Evolutionary conservation across 1,140 invertebrate species (phyloP).

Genomic region (Prorops nasuta): DNA sequence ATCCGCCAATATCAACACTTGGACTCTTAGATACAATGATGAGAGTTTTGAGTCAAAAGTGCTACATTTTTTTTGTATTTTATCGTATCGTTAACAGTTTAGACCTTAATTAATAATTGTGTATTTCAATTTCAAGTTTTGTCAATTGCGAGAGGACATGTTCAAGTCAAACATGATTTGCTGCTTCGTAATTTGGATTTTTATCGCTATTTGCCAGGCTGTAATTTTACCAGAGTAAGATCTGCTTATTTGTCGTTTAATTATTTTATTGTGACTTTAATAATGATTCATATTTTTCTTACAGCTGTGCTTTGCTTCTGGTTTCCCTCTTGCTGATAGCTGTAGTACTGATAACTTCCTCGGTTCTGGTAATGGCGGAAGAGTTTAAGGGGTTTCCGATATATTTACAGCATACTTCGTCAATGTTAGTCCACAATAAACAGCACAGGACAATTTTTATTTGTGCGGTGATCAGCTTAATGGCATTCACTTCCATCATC

Average conservation of each 20-base stretch:
- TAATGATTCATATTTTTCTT: slow-evolving; percentile 4
- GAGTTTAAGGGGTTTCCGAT: slow-evolving; percentile 71
- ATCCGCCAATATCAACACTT: slow-evolving; percentile 80
- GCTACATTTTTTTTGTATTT: not conserved
- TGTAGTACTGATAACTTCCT: slow-evolving; percentile 65
- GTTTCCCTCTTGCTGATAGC: slow-evolving; percentile 65
- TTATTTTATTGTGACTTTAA: not conserved
- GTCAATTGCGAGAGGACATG: slow-evolving; percentile 86
- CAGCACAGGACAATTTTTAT: slow-evolving; percentile 74
- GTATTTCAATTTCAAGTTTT: slow-evolving; percentile 65
- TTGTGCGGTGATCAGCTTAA: slow-evolving; percentile 75
- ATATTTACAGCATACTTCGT: slow-evolving; percentile 69
- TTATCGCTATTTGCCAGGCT: slow-evolving; percentile 78
- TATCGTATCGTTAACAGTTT: no score
- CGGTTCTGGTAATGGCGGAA: slow-evolving; percentile 81
- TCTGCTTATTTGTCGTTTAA: slow-evolving; percentile 7
- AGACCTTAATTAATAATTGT: no score
- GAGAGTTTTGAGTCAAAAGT: slow-evolving; percentile 70
- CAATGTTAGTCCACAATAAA: slow-evolving; percentile 69
- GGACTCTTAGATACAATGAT: slow-evolving; percentile 84
- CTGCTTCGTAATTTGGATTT: slow-evolving; percentile 86
- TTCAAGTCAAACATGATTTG: slow-evolving; percentile 93
- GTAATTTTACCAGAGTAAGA: slow-evolving; percentile 76
- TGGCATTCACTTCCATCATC: slow-evolving; percentile 61
- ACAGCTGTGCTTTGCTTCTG: slow-evolving; percentile 61